Base-by-base conservation (phyloP, 1,140 invertebrate species). In the Orius insidiosus region DNA sequence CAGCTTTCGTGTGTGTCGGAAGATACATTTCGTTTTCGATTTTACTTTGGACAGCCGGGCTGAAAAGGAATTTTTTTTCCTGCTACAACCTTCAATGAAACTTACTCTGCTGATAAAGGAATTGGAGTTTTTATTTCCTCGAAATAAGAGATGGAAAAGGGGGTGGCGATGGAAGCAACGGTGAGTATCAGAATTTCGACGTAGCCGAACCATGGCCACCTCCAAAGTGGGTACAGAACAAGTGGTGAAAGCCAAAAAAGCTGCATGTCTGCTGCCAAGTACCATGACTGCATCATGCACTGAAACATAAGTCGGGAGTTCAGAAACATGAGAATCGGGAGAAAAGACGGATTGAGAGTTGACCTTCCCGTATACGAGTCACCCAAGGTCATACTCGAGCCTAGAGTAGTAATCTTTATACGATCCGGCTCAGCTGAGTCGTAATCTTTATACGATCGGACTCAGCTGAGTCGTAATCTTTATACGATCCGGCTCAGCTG, bases 221-320 rank as follows among this genome's bases (percentile, higher is more conserved):
- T 63, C 59, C 58, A 60, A 39, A 62, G 56, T 5, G 62, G 60
- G 39, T 64, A 65, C n/a, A 72, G 52, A 0, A 70, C 44, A 1
- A 70, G 14, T 0, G 68, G 62, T 2, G 64, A 63, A 1, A 70
- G 5, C 18, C 68, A 60, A 50, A 66, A 67, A 3, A 71, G 56
- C 35, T 72, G 71, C 42, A 70, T 65, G 44, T 72, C 69, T 1
- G 68, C 66, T 0, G 68, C 59, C 8, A 73, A 50, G 45, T 72
- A 73, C 70, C 70, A 74, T 0, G 68, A 59, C 47, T 71, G 68
- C 19, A 60, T 58, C 38, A 73, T 57, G 50, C 71, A 74, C 71
- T 73, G 55, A 6, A 66, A 24, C 7, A 24, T n/a, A 24, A 24
- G 7, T 24, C 7, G 24, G 7, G 24, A 24, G 24, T 24, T 24